Base-by-base conservation (phyloP, 1,140 invertebrate species). In the Ceratina australensis region DNA sequence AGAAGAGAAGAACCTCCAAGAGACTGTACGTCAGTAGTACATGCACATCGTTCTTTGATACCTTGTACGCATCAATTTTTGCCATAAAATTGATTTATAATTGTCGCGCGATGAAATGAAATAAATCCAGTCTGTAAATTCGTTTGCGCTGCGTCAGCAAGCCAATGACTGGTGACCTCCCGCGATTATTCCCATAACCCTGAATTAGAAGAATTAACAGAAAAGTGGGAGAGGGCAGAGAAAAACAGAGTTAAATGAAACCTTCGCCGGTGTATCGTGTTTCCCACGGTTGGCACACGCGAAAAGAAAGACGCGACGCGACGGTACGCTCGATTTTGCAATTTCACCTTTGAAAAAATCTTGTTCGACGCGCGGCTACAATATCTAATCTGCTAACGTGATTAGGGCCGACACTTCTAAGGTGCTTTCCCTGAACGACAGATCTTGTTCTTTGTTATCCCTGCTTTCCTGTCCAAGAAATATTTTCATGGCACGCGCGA, bases 131-230 rank as follows among this genome's bases (percentile, higher is more conserved):
- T 52, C 33, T 69, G 20, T 54, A 74, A 74, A 72, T 49, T 57
- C 13, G 28, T 42, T 42, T 42, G 59, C 13, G 15, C 72, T 77
- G 54, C 75, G 57, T 69, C 75, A 76, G 66, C 54, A 59, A 67
- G 61, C 56, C 33, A 60, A 69, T 81, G 79, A 84, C 63, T 78
- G 73, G 68, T 42, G 71, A 69, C 69, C 66, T 82, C 84, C 54
- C 71, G 28, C 72, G 49, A 81, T 79, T 13, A 77, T 87, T 87
- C 86, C 60, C 86, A 87, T 86, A 86, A 87, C 86, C 86, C 76
- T 87, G 86, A 87, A 87, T 87, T 87, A 87, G 64, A 81, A 77
- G 84, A 85, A 87, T 87, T 87, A 87, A 81, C 57, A 10, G 10
- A 42, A 42, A 42, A 42, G 33, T 61, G 75, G 28, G 74, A 75